A percentile compares a stretch with the other conserved stretches of the same genome.
phyloP scores from a whole-genome alignment of 2,888 invertebrate species.

The Eugnorisma glareosa region DNA sequence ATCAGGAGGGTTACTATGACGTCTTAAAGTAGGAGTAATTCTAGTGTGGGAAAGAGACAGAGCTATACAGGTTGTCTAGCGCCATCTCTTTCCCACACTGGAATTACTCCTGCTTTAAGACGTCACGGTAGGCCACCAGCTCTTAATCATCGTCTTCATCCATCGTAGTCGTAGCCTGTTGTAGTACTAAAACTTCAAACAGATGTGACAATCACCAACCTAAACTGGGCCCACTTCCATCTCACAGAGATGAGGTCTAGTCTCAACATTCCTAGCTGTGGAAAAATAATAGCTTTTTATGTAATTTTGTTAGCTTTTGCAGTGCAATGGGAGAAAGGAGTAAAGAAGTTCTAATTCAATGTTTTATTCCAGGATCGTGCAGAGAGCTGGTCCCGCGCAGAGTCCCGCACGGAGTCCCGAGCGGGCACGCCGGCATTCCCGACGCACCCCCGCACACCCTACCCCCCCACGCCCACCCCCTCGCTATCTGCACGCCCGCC shows the following conservation, averaged over 20 bases:
- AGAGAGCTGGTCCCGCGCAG: constrained; percentile 88
- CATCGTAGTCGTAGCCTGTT: neutral
- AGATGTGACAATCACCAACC: neutral
- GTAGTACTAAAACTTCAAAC: neutral
- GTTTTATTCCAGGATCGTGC: constrained; percentile 90
- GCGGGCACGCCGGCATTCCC: constrained; percentile 98
- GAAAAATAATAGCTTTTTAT: neutral
- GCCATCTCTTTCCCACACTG: no score
- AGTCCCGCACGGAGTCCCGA: constrained; percentile 91
- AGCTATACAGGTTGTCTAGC: no score
- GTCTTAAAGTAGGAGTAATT: no score
- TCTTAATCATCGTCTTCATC: neutral
- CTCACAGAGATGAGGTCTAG: neutral
- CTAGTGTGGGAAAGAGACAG: no score
- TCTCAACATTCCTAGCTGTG: neutral
- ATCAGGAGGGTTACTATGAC: no score
- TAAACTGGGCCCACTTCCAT: neutral
- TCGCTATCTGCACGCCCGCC: constrained; percentile 93
- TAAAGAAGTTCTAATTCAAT: neutral
- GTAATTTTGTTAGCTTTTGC: neutral
- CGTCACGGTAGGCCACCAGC: no score
- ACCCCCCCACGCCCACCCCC: constrained; percentile 94
- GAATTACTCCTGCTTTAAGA: no score
- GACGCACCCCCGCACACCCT: constrained; percentile 96
- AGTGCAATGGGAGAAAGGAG: neutral